Conservation (phyloP, 2,888 invertebrate genomes). For the Eugnorisma glareosa region DNA sequence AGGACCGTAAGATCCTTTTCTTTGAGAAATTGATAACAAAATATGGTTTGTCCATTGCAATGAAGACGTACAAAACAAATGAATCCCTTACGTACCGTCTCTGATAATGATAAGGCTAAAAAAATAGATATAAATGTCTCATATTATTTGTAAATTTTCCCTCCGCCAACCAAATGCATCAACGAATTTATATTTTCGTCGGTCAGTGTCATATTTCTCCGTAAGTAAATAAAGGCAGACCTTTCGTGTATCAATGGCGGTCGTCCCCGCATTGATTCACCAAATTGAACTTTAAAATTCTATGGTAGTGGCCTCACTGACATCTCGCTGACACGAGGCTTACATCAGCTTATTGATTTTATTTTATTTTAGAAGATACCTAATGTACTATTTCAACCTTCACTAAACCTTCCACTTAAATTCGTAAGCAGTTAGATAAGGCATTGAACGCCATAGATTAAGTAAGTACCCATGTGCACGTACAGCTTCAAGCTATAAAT, state of each 20-base stretch:
- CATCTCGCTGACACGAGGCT: slow-evolving; percentile 70
- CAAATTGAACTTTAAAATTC: slow-evolving; percentile 79
- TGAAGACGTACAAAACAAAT: not conserved
- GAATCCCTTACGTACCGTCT: not conserved
- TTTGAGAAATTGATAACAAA: not conserved
- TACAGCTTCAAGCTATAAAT: not conserved
- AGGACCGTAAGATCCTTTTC: not conserved
- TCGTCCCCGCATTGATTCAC: slow-evolving; percentile 71
- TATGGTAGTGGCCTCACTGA: slow-evolving; percentile 64
- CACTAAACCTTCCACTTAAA: slow-evolving; percentile 22
- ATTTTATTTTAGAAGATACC: slow-evolving; percentile 59
- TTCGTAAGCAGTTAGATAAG: slow-evolving; percentile 24
- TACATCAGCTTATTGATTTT: slow-evolving; percentile 68
- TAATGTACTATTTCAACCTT: slow-evolving; percentile 25
- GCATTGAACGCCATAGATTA: not conserved
- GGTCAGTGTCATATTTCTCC: slow-evolving; percentile 25
- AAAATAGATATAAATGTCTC: not conserved
- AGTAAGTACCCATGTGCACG: not conserved
- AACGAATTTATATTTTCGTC: slow-evolving; percentile 15
- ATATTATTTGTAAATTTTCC: not conserved
- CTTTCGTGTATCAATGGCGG: slow-evolving; percentile 59
- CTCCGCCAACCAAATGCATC: slow-evolving; percentile 5
- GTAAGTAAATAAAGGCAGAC: slow-evolving; percentile 42
- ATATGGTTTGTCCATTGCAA: not conserved
- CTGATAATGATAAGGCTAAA: too few species aligned